phyloP scores from a whole-genome alignment of 2,113 vertebrate species.

The Crotalus viridis region DNA sequence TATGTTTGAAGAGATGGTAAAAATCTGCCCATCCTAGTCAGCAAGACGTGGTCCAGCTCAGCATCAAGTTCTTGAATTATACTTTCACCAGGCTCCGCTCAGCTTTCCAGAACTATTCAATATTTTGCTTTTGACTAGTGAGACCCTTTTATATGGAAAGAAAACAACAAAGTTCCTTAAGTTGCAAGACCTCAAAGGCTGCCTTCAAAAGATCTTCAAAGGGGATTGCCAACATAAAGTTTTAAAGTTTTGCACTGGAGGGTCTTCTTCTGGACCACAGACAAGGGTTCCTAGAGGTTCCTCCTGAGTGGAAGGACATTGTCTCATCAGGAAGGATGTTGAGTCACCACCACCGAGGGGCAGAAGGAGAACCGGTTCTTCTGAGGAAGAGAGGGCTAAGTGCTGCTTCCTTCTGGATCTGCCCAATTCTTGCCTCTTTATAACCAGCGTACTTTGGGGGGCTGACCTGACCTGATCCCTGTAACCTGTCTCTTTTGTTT shows the following conservation, averaged over 20 bases:
- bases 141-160: neutral
- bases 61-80: neutral
- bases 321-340: slow-evolving; percentile 66
- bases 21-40: neutral
- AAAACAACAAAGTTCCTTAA: neutral
- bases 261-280: slow-evolving; percentile 65
- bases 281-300: slow-evolving; percentile 40
- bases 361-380: slow-evolving; percentile 85
- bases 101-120: neutral
- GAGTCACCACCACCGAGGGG: slow-evolving; percentile 70
- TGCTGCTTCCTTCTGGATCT: slow-evolving; percentile 88
- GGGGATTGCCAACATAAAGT: neutral
- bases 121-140: neutral
- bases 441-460: slow-evolving; percentile 50
- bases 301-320: slow-evolving; percentile 69
- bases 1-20: neutral
- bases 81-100: neutral
- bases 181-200: neutral
- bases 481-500: slow-evolving; percentile 52
- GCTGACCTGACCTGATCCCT: slow-evolving; percentile 52
- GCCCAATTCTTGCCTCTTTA: slow-evolving; percentile 64
- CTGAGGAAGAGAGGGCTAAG: slow-evolving; percentile 73
- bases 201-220: neutral
- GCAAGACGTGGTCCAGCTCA: neutral
- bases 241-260: slow-evolving; percentile 72